Base-by-base conservation (phyloP, 2,888 invertebrate genomes). In the Dioctria rufipes region DNA sequence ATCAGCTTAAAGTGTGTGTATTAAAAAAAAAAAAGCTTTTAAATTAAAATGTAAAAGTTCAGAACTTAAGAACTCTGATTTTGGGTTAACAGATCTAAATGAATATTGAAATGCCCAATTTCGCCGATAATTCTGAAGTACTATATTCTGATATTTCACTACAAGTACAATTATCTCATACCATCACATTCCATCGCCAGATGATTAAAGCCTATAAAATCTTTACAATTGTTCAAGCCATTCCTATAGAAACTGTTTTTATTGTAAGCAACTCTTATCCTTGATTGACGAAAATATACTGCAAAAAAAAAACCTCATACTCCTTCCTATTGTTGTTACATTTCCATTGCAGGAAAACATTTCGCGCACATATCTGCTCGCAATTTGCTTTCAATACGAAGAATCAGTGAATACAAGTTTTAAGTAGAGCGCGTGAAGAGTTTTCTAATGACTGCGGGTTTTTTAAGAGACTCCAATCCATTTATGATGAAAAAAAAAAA, bases 381-480 rank as follows among this genome's bases (percentile, higher is more conserved):
- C 46, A 54, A 54, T 11, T 54, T 54, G 54, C 54, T 11, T 54
- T 11, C 54, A 6, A 54, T n/a, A 1, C 54, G 6, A 5, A 5
- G 5, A 11, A 54, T 4, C 11, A 54, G 54, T 54, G n/a, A 4
- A 54, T n/a, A 54, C 0, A 54, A 54, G 11, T 3, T n/a, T 11
- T 54, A 54, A 54, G n/a, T 54, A 54, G 54, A 54, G 54, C n/a
- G 11, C 54, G 11, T 54, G n/a, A 54, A 54, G 54, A 11, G 54
- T 11, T n/a, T n/a, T 54, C 11, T n/a, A 4, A 11, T n/a, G 6
- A 46, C 25, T 46, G 49, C 49, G 9, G 9, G n/a, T 54, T 54
- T 54, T 54, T 11, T 25, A 25, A 25, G 25, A 2, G 25, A 25
- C 25, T 25, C 25, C 25, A 25, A 25, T 25, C 25, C 25, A 25